A percentile compares a stretch with the other conserved stretches of the same genome.
Evolutionary conservation across 2,888 invertebrate genomes (phyloP).

Genomic region (Shargacucullia verbasci): DNA sequence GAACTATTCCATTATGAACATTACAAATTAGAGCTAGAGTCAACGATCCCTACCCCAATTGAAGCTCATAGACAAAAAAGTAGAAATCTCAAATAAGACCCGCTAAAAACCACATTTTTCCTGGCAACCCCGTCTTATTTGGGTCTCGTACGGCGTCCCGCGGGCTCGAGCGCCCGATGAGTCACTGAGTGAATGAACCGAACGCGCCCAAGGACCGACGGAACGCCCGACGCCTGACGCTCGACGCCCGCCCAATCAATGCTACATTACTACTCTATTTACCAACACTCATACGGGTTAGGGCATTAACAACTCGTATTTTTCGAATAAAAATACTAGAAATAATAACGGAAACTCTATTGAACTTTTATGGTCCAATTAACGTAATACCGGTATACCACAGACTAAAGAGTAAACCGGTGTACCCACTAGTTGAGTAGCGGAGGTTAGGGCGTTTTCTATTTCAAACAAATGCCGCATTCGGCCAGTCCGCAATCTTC

Average conservation of each 20-base stretch:
- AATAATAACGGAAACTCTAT: no score
- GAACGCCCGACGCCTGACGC: conserved; percentile 26
- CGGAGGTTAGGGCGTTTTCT: no score
- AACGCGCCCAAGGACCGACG: conserved; percentile 17
- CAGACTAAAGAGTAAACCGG: no score
- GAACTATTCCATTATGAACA: no score
- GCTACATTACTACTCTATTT: conserved; percentile 57
- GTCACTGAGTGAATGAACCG: conserved; percentile 55
- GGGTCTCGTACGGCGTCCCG: conserved; percentile 54
- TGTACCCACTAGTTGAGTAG: no score
- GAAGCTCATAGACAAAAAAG: not conserved
- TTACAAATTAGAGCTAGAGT: no score
- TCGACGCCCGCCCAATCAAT: conserved; percentile 49
- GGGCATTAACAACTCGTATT: conserved; percentile 28
- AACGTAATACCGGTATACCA: no score
- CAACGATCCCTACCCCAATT: no score
- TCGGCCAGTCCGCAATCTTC: no score
- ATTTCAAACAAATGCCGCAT: no score
- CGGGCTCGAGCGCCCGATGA: conserved; percentile 42
- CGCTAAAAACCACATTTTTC: not conserved
- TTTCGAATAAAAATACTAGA: not conserved
- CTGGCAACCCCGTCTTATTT: conserved; percentile 36
- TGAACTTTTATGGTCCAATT: no score
- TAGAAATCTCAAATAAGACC: conserved; percentile 7
- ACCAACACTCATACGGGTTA: conserved; percentile 49